A percentile compares a stretch with the other conserved stretches of the same genome.
These are phyloP conservation scores for Hyposoter dolosus DNA, from an alignment of 2,888 invertebrate genomes.

Conservation along the genomic window DNA sequence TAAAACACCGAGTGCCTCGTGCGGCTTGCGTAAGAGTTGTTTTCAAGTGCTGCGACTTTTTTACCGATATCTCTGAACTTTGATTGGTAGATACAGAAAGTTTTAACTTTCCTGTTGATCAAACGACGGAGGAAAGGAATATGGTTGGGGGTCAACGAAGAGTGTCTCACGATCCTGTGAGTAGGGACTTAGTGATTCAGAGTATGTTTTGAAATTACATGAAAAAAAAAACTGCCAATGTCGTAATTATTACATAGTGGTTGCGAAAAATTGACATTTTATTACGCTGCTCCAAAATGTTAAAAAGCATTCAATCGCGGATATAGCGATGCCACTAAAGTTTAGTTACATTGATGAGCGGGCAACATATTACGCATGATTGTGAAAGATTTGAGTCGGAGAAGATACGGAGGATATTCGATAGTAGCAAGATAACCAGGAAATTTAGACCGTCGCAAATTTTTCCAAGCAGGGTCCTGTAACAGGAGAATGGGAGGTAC, in stretches of 20 bases:
- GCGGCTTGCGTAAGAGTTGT: no score
- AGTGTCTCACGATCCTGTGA: no score
- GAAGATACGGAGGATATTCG: constrained; percentile 10
- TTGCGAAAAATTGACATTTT: not conserved
- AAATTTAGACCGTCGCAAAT: constrained; percentile 63
- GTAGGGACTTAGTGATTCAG: no score
- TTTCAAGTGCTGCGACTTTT: no score
- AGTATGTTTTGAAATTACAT: not conserved
- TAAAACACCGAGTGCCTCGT: no score
- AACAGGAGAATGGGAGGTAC: not conserved
- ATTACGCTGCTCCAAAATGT: not conserved
- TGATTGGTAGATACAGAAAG: not conserved
- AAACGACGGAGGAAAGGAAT: no score
- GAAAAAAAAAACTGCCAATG: not conserved
- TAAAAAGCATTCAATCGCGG: not conserved
- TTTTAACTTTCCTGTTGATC: not conserved
- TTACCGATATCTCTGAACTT: no score
- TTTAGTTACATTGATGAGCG: not conserved
- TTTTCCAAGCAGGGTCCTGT: constrained; percentile 15
- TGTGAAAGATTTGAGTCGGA: not conserved
- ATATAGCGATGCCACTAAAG: not conserved
- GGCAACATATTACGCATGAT: not conserved
- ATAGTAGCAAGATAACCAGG: constrained; percentile 64
- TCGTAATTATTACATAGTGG: not conserved
- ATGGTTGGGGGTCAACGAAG: no score